Evolutionary conservation across 2,797 vertebrate species (phyloP), one percentile per base, ranked within the genome.

Genomic region (Gymnothorax javanicus): DNA sequence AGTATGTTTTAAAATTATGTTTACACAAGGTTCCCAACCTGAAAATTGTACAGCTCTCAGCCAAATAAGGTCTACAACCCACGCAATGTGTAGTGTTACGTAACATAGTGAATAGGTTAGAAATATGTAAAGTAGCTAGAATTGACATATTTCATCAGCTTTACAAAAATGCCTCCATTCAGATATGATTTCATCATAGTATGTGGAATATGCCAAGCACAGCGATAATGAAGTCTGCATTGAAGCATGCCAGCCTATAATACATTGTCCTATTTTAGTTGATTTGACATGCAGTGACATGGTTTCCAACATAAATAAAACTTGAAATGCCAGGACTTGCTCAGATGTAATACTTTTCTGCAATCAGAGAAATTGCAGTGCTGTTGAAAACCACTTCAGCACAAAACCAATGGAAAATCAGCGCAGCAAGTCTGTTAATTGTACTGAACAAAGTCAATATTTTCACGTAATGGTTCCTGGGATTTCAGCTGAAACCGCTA

Each of bases 391-490:
- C 11, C 56, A 87, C 67, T 27, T 86, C 67, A 79, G 58, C 17
- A 83, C 58, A 75, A 84, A 27, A 86, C 82, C 58, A 25, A 82
- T 62, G 52, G 67, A 84, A 8, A 50, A 79, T 23, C 20, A 81
- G 77, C 69, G 9, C 52, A 83, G 57, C 73, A 88, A 27, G 11
- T 58, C 20, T 83, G 52, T 85, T 87, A 8, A 0, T 87, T 7
- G n/a, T 54, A 50, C 59, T 9, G 58, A 82, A 56, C 23, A 73
- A 87, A 79, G 54, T 88, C 43, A 83, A 4, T 50, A 62, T 75
- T 84, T 52, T 89, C 86, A 79, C 90, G 86, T n/a, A 88, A 82
- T 33, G 82, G 43, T 27, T 84, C 83, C 77, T 17, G 25, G 84
- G 82, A 83, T 87, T 86, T 50, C 69, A 56, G 82, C 71, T 69